These are phyloP conservation scores for Semaprochilodus insignis DNA, from an alignment of 2,797 vertebrate genomes.

Conservation along the genomic window DNA sequence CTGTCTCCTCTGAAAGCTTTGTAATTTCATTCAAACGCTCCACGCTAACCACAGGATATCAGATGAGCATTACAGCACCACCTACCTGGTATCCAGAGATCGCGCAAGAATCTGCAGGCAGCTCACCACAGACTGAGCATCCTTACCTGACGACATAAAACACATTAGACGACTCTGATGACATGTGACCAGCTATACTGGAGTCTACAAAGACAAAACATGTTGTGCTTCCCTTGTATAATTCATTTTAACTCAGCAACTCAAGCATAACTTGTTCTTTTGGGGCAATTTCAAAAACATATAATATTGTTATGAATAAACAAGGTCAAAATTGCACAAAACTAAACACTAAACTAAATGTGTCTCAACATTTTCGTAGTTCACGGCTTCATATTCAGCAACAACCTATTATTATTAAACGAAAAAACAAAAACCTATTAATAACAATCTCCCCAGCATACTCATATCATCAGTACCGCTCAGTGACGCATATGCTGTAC, in stretches of 20 bases:
- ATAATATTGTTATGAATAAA: no score
- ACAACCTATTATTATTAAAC: no score
- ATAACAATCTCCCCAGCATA: no score
- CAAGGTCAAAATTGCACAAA: no score
- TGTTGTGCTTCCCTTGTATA: background rate
- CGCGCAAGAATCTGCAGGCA: conserved; percentile 91
- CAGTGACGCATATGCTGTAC: no score
- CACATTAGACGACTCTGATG: background rate
- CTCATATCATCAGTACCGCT: no score
- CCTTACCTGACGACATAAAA: conserved; percentile 78
- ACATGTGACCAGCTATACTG: background rate
- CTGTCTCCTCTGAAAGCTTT: background rate
- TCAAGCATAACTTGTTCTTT: no score
- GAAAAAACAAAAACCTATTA: no score
- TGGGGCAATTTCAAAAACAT: no score
- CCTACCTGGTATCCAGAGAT: conserved; percentile 92
- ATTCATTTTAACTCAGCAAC: background rate
- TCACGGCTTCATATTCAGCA: no score
- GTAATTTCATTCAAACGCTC: background rate
- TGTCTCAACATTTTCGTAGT: no score
- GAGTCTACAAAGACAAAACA: background rate
- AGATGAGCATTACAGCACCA: conserved; percentile 42
- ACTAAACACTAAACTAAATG: no score
- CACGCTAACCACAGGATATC: background rate
- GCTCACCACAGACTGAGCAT: conserved; percentile 86